Percentiles rank a stretch among this genome's conserved stretches.
phyloP scores from a whole-genome alignment of 2,888 invertebrate species.

The Caenorhabditis macrosperma region DNA sequence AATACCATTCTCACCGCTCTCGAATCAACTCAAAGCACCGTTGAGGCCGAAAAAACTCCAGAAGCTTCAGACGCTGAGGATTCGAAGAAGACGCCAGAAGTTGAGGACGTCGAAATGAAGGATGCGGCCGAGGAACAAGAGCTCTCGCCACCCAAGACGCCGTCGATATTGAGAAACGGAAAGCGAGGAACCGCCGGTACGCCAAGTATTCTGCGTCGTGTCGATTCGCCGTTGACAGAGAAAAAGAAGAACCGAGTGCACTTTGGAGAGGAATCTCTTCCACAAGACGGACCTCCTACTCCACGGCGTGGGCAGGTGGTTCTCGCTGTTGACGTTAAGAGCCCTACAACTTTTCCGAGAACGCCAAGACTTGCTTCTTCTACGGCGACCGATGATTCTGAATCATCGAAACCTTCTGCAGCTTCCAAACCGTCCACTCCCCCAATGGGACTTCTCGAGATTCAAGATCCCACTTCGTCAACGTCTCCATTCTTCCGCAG shows the following conservation, averaged over 20 bases:
- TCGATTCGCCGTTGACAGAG: constrained; percentile 29
- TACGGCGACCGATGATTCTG: neutral
- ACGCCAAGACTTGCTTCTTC: too few species aligned
- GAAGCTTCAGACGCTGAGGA: neutral
- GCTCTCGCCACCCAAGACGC: constrained; percentile 38
- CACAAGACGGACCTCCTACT: neutral
- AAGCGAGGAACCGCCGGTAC: neutral
- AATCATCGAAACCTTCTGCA: neutral
- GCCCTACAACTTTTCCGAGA: too few species aligned
- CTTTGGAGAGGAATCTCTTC: constrained; percentile 37
- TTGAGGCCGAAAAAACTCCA: neutral
- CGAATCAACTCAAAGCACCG: too few species aligned
- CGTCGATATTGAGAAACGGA: constrained; percentile 10
- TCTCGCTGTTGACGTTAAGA: constrained; percentile 7
- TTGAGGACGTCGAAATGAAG: neutral
- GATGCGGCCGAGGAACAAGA: neutral
- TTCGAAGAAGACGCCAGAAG: neutral
- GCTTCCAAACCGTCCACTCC: neutral
- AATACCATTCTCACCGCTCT: too few species aligned
- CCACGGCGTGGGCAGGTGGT: neutral
- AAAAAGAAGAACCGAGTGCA: constrained; percentile 54
- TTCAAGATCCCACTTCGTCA: neutral
- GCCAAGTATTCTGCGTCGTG: constrained; percentile 2
- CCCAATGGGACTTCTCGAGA: neutral
- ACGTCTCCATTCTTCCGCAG: constrained; percentile 13